Evolutionary conservation across 1,140 invertebrate genomes (phyloP).

Genomic region (Macrobrachium nipponense): DNA sequence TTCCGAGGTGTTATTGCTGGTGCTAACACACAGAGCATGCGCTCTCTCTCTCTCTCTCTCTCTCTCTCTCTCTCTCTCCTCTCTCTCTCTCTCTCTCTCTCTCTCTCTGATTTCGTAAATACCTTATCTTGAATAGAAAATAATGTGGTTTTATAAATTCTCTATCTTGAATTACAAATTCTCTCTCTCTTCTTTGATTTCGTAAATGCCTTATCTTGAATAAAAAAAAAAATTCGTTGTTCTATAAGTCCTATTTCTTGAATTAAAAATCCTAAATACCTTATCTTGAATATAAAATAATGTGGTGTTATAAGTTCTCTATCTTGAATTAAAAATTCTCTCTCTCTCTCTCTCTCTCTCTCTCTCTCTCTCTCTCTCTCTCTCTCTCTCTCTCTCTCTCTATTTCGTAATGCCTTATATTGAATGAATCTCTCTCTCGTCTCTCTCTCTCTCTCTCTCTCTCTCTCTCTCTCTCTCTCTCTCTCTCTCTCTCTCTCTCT

Average conservation of each 20-base stretch:
- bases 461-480: neutral
- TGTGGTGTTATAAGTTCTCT: neutral
- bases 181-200: neutral
- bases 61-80: slow-evolving; percentile 30
- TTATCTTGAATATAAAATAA: neutral
- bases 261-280: neutral
- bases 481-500: neutral
- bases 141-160: neutral
- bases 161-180: neutral
- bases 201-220: neutral
- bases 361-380: neutral
- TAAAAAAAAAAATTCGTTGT: neutral
- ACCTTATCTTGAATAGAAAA: neutral
- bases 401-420: too few relatives aligned
- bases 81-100: slow-evolving; percentile 9
- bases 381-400: neutral
- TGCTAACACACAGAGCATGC: too few relatives aligned
- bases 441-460: neutral
- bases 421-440: neutral
- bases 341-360: slow-evolving; percentile 18
- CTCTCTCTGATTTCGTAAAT: neutral
- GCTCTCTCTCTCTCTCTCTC: slow-evolving; percentile 24
- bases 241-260: neutral
- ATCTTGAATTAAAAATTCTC: neutral
- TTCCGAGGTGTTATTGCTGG: too few relatives aligned